A percentile compares a stretch with the other conserved stretches of the same genome.
These are phyloP conservation scores for Drosophila lacicola DNA, from an alignment of 2,888 invertebrate genomes.

Conservation along the genomic window DNA sequence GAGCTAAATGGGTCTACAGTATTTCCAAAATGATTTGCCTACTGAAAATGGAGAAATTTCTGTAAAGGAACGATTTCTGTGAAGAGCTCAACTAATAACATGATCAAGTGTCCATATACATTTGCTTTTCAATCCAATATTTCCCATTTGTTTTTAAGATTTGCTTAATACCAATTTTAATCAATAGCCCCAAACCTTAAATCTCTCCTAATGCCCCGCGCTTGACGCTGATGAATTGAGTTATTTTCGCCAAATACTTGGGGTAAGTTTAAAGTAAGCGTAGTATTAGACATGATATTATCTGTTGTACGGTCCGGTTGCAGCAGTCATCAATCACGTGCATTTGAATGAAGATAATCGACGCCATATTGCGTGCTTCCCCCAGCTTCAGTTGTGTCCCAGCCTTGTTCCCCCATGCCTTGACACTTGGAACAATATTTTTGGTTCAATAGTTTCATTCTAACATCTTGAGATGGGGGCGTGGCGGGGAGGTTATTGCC, in stretches of 20 bases:
- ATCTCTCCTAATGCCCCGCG: neutral
- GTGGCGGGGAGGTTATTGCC: conserved; percentile 21
- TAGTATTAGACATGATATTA: conserved; percentile 16
- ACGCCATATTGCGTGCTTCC: conserved; percentile 65
- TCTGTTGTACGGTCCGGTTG: conserved; percentile 17
- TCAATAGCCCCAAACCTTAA: neutral
- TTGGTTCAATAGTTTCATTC: conserved; percentile 64
- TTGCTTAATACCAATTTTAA: too few relatives aligned
- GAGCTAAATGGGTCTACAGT: too few relatives aligned
- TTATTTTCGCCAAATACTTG: conserved; percentile 2
- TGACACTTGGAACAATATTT: conserved; percentile 49
- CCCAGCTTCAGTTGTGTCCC: neutral
- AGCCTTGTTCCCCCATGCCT: too few relatives aligned
- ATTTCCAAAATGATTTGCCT: too few relatives aligned
- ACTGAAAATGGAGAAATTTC: too few relatives aligned
- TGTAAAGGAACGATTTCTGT: too few relatives aligned
- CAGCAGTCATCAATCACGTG: conserved; percentile 71
- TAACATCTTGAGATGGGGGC: conserved; percentile 5
- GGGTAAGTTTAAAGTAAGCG: conserved; percentile 10
- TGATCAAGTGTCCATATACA: neutral
- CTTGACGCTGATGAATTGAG: conserved; percentile 34
- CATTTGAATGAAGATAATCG: conserved; percentile 76
- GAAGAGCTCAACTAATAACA: too few relatives aligned
- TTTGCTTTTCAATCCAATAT: neutral
- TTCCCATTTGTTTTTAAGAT: neutral